phyloP scores from a whole-genome alignment of 2,797 vertebrate genomes.

The Peromyscus nudipes region DNA sequence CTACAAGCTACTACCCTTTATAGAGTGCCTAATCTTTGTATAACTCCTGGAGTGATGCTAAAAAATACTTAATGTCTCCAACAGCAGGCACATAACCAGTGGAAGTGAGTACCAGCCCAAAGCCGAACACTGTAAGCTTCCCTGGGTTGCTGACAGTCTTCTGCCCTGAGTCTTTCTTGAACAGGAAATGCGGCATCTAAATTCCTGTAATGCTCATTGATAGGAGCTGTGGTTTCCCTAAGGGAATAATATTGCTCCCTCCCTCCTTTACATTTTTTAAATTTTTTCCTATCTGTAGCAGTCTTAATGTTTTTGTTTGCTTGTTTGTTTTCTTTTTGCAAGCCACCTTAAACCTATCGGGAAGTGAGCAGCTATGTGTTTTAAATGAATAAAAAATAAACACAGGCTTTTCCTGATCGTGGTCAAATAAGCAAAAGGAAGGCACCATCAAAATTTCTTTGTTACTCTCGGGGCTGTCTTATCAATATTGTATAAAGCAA shows the following conservation, averaged over 20 bases:
- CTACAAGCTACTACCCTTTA: neutral
- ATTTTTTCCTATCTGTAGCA: neutral
- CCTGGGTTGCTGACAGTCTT: neutral
- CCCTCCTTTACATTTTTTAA: neutral
- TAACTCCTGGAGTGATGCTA: neutral
- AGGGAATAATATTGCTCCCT: neutral
- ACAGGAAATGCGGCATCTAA: constrained; percentile 25
- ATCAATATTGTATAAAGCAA: constrained; percentile 78
- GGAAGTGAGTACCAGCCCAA: neutral
- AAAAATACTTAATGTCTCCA: neutral
- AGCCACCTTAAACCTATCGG: constrained; percentile 26
- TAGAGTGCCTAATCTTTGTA: neutral
- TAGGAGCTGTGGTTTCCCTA: neutral
- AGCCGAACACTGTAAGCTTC: neutral
- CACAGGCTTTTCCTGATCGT: constrained; percentile 59
- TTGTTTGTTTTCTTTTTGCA: neutral
- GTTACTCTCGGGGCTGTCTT: constrained; percentile 47
- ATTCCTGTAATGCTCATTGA: neutral
- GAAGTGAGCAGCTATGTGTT: constrained; percentile 39
- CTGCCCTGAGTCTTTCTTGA: constrained; percentile 17
- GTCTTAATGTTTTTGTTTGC: neutral
- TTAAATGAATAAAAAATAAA: constrained; percentile 81
- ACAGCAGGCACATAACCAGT: neutral
- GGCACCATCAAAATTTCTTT: constrained; percentile 65
- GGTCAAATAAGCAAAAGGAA: constrained; percentile 75